Conservation (phyloP, 2,888 invertebrate genomes). For the Dryococelus australis region DNA sequence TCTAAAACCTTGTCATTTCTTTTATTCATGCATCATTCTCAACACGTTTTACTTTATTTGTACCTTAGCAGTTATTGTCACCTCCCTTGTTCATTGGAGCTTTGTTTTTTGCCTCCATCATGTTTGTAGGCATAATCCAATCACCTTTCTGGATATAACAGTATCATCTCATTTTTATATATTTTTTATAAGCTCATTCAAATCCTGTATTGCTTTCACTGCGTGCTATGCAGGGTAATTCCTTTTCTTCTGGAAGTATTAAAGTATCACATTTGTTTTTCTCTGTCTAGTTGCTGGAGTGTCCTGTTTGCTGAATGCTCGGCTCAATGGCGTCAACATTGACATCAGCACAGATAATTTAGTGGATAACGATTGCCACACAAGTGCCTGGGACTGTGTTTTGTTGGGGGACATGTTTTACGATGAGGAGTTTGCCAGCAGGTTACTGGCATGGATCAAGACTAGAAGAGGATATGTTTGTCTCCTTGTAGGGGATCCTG, state of each 20-base stretch:
- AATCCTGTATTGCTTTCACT: too few species aligned
- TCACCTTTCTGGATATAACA: not conserved
- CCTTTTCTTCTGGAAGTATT: too few species aligned
- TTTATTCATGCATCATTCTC: too few species aligned
- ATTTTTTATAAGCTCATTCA: constrained; percentile 36
- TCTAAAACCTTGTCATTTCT: too few species aligned
- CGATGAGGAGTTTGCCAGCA: constrained; percentile 65
- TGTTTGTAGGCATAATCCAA: too few species aligned
- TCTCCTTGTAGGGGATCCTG: constrained; percentile 68
- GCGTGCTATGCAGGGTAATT: too few species aligned
- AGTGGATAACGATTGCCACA: constrained; percentile 56
- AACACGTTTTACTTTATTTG: too few species aligned
- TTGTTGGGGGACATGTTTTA: constrained; percentile 77
- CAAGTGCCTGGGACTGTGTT: constrained; percentile 63
- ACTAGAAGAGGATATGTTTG: constrained; percentile 45
- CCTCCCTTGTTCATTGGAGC: too few species aligned
- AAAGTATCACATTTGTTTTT: too few species aligned
- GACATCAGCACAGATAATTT: constrained; percentile 59
- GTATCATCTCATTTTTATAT: constrained; percentile 21
- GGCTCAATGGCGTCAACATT: constrained; percentile 60
- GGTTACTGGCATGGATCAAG: constrained; percentile 65
- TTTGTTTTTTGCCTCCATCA: too few species aligned
- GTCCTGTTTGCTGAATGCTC: constrained; percentile 63
- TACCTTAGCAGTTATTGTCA: too few species aligned
- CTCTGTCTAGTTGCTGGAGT: constrained; percentile 55